A percentile compares a stretch with the other conserved stretches of the same genome.
phyloP scores from a whole-genome alignment of 2,888 invertebrate species.

The Balanococcus diminutus region DNA sequence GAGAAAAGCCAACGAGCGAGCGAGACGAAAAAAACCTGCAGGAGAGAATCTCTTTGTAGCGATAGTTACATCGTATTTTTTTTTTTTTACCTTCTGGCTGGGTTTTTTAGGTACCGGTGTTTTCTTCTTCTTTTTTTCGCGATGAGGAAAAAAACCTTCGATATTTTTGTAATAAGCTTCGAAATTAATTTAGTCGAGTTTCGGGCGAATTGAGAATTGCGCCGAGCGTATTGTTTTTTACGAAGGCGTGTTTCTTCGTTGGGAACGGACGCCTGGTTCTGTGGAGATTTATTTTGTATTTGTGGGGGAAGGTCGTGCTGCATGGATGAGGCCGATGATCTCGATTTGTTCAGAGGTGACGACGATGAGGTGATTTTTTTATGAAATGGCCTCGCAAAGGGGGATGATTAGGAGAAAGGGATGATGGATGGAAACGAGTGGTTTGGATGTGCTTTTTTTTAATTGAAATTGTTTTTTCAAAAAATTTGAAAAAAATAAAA shows the following conservation, averaged over 20 bases:
- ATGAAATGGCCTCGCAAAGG: too few species aligned
- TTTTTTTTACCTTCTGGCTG: background rate
- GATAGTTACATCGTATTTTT: background rate
- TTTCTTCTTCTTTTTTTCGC: background rate
- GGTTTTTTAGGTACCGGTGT: background rate
- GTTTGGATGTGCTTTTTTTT: too few species aligned
- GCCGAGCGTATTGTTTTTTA: background rate
- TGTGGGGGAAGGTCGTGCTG: background rate
- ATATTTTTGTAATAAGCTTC: background rate
- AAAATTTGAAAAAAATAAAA: too few species aligned
- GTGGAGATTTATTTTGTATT: background rate
- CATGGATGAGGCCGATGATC: background rate
- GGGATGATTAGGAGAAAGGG: too few species aligned
- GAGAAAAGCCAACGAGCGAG: background rate
- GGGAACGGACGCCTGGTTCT: background rate
- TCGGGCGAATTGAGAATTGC: background rate
- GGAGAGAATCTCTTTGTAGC: conserved; percentile 3
- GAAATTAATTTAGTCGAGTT: background rate
- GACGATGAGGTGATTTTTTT: too few species aligned
- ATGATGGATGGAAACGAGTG: too few species aligned
- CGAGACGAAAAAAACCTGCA: background rate
- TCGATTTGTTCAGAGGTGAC: background rate
- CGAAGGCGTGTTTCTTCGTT: background rate
- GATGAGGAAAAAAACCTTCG: background rate
- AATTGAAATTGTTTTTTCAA: too few species aligned